These are phyloP conservation scores for Caenorhabditis sp. DNA, from an alignment of 2,888 invertebrate genomes.

Conservation along the genomic window DNA sequence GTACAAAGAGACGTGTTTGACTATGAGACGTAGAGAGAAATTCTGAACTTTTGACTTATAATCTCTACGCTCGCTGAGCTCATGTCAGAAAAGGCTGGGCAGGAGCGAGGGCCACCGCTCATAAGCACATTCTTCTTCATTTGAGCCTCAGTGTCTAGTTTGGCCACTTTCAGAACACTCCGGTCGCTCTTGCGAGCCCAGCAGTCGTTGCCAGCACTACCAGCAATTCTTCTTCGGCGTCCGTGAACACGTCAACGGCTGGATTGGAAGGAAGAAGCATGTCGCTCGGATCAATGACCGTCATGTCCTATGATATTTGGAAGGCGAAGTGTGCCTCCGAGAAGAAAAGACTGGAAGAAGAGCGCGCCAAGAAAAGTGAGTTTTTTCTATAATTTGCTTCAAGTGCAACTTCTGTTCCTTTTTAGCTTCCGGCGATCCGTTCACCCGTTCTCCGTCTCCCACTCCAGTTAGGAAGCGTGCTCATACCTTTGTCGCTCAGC, in stretches of 20 bases:
- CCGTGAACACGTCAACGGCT: neutral
- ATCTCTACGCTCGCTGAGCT: slow-evolving; percentile 22
- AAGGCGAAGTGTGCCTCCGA: slow-evolving; percentile 67
- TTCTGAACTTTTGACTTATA: slow-evolving; percentile 43
- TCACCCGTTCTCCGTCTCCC: slow-evolving; percentile 41
- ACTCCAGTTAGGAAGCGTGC: slow-evolving; percentile 58
- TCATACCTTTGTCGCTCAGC: slow-evolving; percentile 59
- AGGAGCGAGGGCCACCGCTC: slow-evolving; percentile 3
- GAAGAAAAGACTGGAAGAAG: slow-evolving; percentile 60
- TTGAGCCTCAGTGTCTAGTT: slow-evolving; percentile 4
- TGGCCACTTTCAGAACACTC: slow-evolving; percentile 24
- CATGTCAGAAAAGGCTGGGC: slow-evolving; percentile 44
- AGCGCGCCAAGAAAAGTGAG: slow-evolving; percentile 39
- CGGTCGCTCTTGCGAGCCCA: slow-evolving; percentile 13
- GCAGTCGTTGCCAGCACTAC: neutral
- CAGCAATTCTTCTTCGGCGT: slow-evolving; percentile 8
- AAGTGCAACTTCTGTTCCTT: neutral
- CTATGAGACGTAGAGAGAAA: neutral
- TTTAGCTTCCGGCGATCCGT: slow-evolving; percentile 29
- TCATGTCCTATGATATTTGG: slow-evolving; percentile 73
- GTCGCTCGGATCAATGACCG: slow-evolving; percentile 68
- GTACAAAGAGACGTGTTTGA: no score
- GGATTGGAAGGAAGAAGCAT: slow-evolving; percentile 63
- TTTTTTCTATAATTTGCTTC: no score
- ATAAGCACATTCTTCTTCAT: neutral